Conservation (phyloP, 2,797 vertebrate genomes). For the Micropoecilia bifurca region DNA sequence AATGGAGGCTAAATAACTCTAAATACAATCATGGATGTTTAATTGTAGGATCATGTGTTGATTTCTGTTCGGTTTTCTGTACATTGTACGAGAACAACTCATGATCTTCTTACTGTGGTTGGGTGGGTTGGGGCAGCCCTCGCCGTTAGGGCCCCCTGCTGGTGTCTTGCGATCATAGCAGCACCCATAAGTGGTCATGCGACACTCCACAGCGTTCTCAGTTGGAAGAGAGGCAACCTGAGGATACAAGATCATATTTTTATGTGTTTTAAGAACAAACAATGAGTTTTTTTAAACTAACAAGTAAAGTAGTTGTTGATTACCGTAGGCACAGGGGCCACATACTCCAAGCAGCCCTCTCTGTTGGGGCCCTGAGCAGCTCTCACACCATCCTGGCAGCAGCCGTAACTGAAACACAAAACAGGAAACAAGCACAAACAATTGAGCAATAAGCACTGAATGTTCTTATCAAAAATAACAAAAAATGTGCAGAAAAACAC, state of each 20-base stretch:
- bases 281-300: neutral
- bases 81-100: neutral
- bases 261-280: neutral
- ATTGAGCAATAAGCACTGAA: slow-evolving; percentile 37
- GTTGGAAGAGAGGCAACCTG: slow-evolving; percentile 60
- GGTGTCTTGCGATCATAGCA: slow-evolving; percentile 88
- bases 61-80: neutral
- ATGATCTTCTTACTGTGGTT: slow-evolving; percentile 77
- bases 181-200: slow-evolving; percentile 87
- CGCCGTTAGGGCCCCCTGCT: slow-evolving; percentile 87
- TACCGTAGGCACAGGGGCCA: slow-evolving; percentile 59
- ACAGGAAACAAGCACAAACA: slow-evolving; percentile 8
- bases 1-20: neutral
- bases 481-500: slow-evolving; percentile 14
- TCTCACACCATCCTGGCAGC: slow-evolving; percentile 88
- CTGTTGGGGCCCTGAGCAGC: slow-evolving; percentile 83
- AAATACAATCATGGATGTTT: neutral
- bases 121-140: slow-evolving; percentile 86
- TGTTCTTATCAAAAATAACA: slow-evolving; percentile 19
- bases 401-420: slow-evolving; percentile 85
- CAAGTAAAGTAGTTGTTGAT: slow-evolving; percentile 32
- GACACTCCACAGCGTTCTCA: slow-evolving; percentile 80
- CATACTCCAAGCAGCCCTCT: slow-evolving; percentile 82
- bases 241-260: neutral
- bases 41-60: neutral